Evolutionary conservation across 2,888 invertebrate species (phyloP), one percentile per base, ranked within the genome.

Genomic region (Allophyes oxyacanthae): DNA sequence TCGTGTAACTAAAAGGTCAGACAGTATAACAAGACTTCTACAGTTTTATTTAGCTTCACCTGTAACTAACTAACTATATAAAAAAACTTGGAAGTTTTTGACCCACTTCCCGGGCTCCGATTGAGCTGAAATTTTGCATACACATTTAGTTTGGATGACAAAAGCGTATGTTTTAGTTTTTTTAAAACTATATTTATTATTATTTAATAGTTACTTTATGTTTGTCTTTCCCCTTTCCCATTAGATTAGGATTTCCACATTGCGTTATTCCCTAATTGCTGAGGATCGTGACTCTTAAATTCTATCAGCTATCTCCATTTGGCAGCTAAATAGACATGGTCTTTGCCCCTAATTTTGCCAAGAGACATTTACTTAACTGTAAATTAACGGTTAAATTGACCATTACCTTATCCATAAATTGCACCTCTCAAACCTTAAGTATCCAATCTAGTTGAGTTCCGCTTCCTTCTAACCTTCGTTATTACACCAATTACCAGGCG

Each of bases 401-500:
- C 42, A 25, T 44, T 50, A 48, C 36, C 13, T 49, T 51, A 44
- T 28, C 34, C 53, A 65, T 68, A 51, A 65, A 71, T 58, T 59
- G 54, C 14, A 13, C 42, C 13, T 48, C 44, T 4, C 43, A 32
- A 68, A 30, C 36, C 53, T 44, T 58, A 64, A 66, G 64, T 56
- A n/a, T 32, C 48, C 62, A 56, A 63, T 64, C 69, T 33, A 58
- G 64, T 65, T 46, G 37, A 58, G 46, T 68, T 72, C 62, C 69
- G 59, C 72, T 73, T 75, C 68, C 58, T 70, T 26, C 45, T 58
- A 66, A 71, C 66, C 68, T 68, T 53, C 44, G 45, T 45, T 55
- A 74, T 74, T 74, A 67, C 56, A 64, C 61, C 54, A 64, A 59
- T 64, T 75, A 78, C 78, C 14, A 72, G 74, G 76, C 57, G 44